Base-by-base conservation (phyloP, 2,797 vertebrate genomes). In the Gouania willdenowi region DNA sequence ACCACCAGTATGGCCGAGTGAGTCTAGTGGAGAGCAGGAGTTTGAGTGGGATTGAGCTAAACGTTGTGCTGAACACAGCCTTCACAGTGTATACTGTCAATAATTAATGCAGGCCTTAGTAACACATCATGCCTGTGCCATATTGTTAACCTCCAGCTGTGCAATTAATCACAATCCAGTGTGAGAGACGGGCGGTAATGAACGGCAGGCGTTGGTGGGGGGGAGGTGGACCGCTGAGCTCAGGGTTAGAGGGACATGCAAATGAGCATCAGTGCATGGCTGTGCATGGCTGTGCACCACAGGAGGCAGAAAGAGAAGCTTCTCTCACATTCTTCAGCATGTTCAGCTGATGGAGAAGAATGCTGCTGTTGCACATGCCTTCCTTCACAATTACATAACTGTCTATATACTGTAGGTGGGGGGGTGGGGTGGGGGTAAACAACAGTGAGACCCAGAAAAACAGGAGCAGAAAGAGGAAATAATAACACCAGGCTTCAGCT, bases 151-250 rank as follows among this genome's bases (percentile, higher is more conserved):
- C 67, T 62, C 74, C 70, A 17, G 54, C 66, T 54, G 75, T 54
- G 75, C 69, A 71, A 76, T 82, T 75, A 81, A 75, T 83, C 75
- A 79, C 77, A 78, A 73, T 69, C 49, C 77, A 71, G 69, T 45
- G 66, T 42, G 20, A 65, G 70, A 74, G 72, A 75, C 66, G 63
- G 62, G 59, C 37, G 49, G 66, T 77, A 75, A 79, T 71, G 63
- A 69, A 72, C 46, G 23, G 31, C 66, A 55, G 55, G 59, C 59
- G n/a, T 66, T 41, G 41, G 59, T 46, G 44, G 59, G 62, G 59
- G 62, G 66, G 59, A 66, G 69, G 68, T 39, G 58, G 66, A 55
- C 60, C 31, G 24, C 69, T 76, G 71, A 59, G 63, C 52, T 65
- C 28, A 19, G 62, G 65, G 62, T 74, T 58, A 57, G 42, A 65